These are phyloP conservation scores for Pavo muticus DNA, from an alignment of 2,113 vertebrate genomes.

Conservation along the genomic window DNA sequence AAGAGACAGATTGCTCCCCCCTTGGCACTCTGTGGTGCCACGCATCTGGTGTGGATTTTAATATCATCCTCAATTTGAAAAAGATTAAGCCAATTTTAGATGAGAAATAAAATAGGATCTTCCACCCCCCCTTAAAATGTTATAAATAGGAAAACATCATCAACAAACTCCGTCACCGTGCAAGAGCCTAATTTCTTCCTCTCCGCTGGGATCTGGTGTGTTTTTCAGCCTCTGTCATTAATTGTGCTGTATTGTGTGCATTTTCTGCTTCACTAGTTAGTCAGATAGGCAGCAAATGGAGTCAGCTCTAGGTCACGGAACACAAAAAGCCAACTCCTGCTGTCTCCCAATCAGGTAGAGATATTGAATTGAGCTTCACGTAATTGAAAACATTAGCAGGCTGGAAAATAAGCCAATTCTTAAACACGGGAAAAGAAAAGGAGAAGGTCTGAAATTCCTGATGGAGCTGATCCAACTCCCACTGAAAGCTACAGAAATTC, in stretches of 20 bases:
- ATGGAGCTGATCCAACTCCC: not conserved
- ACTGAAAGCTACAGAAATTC: not conserved
- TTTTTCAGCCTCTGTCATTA: conserved; percentile 83
- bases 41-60: conserved; percentile 7
- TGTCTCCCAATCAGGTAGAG: conserved; percentile 50
- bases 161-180: conserved; percentile 40
- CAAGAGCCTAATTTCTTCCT: conserved; percentile 68
- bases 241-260: conserved; percentile 85
- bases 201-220: conserved; percentile 68
- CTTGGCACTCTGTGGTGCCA: not conserved
- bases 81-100: not conserved
- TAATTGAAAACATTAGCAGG: conserved; percentile 59
- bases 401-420: conserved; percentile 46
- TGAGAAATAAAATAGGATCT: not conserved
- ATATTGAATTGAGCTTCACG: conserved; percentile 50
- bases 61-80: not conserved
- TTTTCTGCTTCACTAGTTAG: conserved; percentile 88
- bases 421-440: not conserved
- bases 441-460: not conserved
- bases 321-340: conserved; percentile 66
- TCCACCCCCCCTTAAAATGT: not conserved
- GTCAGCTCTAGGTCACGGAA: conserved; percentile 76
- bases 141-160: conserved; percentile 62
- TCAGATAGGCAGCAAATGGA: conserved; percentile 78
- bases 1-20: not conserved